Conservation (phyloP, 2,797 vertebrate species). For the Scolopax bukidnonensis region DNA sequence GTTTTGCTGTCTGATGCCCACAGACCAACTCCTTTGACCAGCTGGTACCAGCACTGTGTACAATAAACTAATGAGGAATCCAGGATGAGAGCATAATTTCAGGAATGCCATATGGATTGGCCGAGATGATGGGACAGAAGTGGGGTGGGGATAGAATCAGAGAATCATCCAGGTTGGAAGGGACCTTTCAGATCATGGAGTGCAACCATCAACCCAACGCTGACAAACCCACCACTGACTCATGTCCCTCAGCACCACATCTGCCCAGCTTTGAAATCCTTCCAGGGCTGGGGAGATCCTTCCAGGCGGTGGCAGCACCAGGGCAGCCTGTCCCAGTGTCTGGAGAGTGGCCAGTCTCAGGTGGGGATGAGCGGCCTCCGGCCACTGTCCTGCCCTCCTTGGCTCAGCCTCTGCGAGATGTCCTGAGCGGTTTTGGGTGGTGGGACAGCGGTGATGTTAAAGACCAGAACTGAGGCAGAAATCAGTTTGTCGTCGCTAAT, state of each 20-base stretch:
- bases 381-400: background rate
- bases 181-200: background rate
- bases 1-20: background rate
- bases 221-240: background rate
- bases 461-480: background rate
- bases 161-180: background rate
- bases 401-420: background rate
- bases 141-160: background rate
- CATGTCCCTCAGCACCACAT: background rate
- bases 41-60: background rate
- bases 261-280: background rate
- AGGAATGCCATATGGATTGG: accelerated
- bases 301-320: background rate
- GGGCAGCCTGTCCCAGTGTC: background rate
- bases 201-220: background rate
- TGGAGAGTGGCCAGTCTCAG: background rate
- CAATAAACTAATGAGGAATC: background rate
- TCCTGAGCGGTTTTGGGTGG: background rate
- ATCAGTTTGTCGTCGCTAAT: no score
- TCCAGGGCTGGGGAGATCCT: background rate
- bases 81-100: accelerated
- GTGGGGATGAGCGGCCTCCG: background rate
- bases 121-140: background rate
- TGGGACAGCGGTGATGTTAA: accelerated
- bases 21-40: background rate